Evolutionary conservation across 2,888 invertebrate genomes (phyloP).

Genomic region (Norana najaformis): DNA sequence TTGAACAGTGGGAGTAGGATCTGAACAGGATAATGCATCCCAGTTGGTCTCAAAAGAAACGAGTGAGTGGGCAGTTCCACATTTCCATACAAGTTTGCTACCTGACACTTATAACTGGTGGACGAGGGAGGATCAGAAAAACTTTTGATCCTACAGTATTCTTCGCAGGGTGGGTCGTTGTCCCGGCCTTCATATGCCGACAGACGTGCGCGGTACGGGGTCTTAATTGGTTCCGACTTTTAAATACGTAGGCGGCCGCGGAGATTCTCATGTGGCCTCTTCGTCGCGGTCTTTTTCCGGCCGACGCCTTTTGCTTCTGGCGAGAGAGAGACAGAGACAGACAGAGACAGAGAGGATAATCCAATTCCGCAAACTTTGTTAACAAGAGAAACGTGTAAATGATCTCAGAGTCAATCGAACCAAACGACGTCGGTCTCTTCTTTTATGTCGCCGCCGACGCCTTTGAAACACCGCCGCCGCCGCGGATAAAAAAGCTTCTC

Average conservation of each 20-base stretch:
- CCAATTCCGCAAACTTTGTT: background rate
- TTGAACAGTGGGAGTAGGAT: no score
- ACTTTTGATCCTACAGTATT: no score
- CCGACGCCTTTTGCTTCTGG: background rate
- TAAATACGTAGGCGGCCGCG: background rate
- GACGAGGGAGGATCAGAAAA: no score
- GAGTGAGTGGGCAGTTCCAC: no score
- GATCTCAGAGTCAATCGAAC: background rate
- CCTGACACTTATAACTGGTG: no score
- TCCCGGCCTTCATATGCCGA: background rate
- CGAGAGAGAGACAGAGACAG: background rate
- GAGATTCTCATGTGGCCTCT: background rate
- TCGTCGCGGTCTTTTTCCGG: background rate
- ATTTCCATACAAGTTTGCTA: no score
- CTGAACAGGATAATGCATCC: no score
- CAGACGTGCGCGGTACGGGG: no score
- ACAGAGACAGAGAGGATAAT: background rate
- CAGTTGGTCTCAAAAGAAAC: no score
- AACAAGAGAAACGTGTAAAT: conserved; percentile 13
- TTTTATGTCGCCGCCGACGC: background rate
- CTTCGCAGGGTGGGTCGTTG: background rate
- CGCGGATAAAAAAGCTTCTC: background rate
- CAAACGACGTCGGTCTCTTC: background rate
- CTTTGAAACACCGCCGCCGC: background rate
- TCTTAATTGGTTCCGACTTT: background rate